Base-by-base conservation (phyloP, 2,888 invertebrate genomes). In the Drosophila pseudotalamancana region DNA sequence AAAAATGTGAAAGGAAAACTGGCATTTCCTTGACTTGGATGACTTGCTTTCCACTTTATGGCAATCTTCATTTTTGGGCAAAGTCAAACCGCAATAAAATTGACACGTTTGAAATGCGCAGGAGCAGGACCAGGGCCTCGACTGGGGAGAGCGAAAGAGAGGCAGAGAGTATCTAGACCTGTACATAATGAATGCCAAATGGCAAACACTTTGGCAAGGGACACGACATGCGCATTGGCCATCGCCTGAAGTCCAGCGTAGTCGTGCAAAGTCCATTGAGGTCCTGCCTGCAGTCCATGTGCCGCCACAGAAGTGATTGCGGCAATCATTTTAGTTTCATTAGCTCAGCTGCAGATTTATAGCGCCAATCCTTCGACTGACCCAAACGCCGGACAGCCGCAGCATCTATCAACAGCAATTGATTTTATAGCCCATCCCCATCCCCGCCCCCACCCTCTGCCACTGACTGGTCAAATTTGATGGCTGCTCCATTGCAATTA, bases 251-350 rank as follows among this genome's bases (percentile, higher is more conserved):
- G 40, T 68, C 12, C 31, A 12, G 12, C 21, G n/a, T n/a, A 42
- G 6, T 11, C 59, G n/a, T n/a, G n/a, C n/a, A n/a, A n/a, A n/a
- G n/a, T n/a, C n/a, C n/a, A n/a, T n/a, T n/a, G n/a, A n/a, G n/a
- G n/a, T n/a, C n/a, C n/a, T n/a, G n/a, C n/a, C n/a, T n/a, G n/a
- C n/a, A n/a, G n/a, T n/a, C n/a, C n/a, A n/a, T n/a, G n/a, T n/a
- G n/a, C n/a, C 49, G 84, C 90, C 89, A 83, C 89, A 90, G 83
- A 88, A 88, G 87, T 89, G 88, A 89, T 89, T 89, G 89, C 86
- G 60, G 88, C 89, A 88, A 90, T 89, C 89, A 89, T 89, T 89
- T 85, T 89, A 89, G 89, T 90, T 89, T 90, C 89, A 89, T 89
- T 90, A 89, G 71, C 82, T 82, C 59, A 51, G 76, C 87, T 72